phyloP scores from a whole-genome alignment of 1,140 invertebrate genomes.

The Lasaia peninsularis region DNA sequence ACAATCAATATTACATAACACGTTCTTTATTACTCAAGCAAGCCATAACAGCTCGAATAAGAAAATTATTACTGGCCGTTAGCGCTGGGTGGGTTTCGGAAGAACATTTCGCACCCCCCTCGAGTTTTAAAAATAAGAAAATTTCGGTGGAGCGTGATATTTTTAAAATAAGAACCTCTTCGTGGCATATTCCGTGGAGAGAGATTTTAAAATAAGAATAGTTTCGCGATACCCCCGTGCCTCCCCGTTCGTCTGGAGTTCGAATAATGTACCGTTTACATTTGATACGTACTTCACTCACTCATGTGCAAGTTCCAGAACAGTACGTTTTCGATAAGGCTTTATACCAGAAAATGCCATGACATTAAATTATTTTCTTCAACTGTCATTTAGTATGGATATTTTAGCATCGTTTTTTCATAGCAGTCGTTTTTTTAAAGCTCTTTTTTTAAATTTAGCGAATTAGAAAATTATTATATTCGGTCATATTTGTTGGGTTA shows the following conservation, averaged over 20 bases:
- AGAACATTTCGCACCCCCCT: constrained; percentile 60
- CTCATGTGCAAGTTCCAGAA: neutral
- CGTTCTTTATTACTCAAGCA: constrained; percentile 23
- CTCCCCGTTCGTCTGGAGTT: constrained; percentile 65
- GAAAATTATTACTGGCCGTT: constrained; percentile 71
- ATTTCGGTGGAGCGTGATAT: constrained; percentile 75
- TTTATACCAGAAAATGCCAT: no score
- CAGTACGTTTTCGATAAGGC: neutral
- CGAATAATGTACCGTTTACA: constrained; percentile 41
- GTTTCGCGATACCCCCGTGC: constrained; percentile 67
- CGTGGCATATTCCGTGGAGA: constrained; percentile 75
- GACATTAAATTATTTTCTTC: no score
- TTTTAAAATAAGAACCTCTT: constrained; percentile 75
- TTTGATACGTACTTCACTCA: neutral
- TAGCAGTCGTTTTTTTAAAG: no score
- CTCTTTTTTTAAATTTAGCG: no score
- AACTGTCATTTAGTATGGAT: no score
- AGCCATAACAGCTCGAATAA: constrained; percentile 61
- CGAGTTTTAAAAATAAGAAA: constrained; percentile 72
- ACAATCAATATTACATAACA: constrained; percentile 9
- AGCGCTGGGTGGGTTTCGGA: constrained; percentile 61
- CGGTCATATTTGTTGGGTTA: no score
- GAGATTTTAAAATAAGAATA: constrained; percentile 77
- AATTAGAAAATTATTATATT: no score
- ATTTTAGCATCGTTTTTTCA: no score